These are phyloP conservation scores for Vulpes lagopus DNA, from an alignment of 2,113 vertebrate genomes.

Conservation along the genomic window DNA sequence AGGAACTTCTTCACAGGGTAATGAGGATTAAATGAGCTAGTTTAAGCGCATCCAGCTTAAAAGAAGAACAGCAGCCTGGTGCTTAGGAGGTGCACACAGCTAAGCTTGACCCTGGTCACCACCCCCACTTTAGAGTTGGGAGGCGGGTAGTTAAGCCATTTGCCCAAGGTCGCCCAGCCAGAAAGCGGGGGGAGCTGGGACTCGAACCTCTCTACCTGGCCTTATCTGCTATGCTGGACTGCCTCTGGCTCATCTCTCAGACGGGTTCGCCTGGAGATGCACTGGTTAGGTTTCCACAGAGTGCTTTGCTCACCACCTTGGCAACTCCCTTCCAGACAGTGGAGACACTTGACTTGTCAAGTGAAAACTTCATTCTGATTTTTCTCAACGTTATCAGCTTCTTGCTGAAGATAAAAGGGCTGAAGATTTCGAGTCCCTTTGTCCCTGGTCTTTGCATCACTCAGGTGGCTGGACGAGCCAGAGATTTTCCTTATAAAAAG, in stretches of 20 bases:
- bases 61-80: background rate
- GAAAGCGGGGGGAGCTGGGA: background rate
- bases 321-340: background rate
- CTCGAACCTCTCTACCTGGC: background rate
- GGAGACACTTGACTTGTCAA: background rate
- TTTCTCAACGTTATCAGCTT: background rate
- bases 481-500: background rate
- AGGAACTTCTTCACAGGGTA: background rate
- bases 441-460: background rate
- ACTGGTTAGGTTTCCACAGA: too few species aligned
- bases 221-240: background rate
- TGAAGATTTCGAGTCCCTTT: background rate
- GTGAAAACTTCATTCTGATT: background rate
- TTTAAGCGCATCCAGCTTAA: background rate
- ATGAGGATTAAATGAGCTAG: background rate
- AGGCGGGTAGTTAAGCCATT: too few species aligned
- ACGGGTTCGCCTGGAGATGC: background rate
- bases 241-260: accelerated
- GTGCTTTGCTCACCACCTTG: background rate
- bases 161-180: background rate
- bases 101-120: background rate
- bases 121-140: background rate
- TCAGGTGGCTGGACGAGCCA: background rate
- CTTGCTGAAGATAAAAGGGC: background rate
- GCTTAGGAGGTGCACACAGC: accelerated